Conservation (phyloP, 2,888 invertebrate genomes). For the Caenorhabditis virilis region DNA sequence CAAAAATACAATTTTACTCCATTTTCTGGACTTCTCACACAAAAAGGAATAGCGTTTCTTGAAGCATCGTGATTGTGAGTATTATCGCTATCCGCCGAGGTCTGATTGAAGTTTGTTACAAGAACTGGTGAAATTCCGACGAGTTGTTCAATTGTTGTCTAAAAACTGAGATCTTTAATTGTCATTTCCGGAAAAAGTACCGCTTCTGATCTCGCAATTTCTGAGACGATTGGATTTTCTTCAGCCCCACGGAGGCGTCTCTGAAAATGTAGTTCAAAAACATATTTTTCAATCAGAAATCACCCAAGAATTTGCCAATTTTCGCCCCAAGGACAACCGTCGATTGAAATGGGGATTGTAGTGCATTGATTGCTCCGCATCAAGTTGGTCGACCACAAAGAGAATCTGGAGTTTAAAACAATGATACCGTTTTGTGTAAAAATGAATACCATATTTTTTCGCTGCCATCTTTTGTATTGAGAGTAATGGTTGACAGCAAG, state of each 20-base stretch:
- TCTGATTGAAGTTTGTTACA: conserved; percentile 25
- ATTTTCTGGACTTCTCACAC: conserved; percentile 15
- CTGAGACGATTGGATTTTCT: too few species aligned
- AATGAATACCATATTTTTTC: conserved; percentile 16
- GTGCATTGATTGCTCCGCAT: conserved; percentile 35
- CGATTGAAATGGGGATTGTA: conserved; percentile 9
- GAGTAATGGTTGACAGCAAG: conserved; percentile 11
- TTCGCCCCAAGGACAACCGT: not conserved
- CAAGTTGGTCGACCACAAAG: conserved; percentile 42
- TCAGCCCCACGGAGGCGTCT: too few species aligned
- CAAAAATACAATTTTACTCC: too few species aligned
- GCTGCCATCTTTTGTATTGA: conserved; percentile 33
- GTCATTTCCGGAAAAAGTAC: conserved; percentile 3
- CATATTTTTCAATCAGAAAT: too few species aligned
- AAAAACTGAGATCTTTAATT: not conserved
- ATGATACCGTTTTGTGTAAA: too few species aligned
- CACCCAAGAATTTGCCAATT: too few species aligned
- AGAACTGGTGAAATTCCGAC: conserved; percentile 20
- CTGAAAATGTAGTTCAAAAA: too few species aligned
- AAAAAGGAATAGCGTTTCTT: conserved; percentile 19
- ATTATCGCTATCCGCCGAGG: conserved; percentile 26
- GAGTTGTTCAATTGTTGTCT: conserved; percentile 23
- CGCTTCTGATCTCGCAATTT: conserved; percentile 14
- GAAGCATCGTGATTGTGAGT: conserved; percentile 26
- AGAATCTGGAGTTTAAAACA: too few species aligned